These are phyloP conservation scores for Pao palembangensis DNA, from an alignment of 2,113 vertebrate genomes.

Conservation along the genomic window DNA sequence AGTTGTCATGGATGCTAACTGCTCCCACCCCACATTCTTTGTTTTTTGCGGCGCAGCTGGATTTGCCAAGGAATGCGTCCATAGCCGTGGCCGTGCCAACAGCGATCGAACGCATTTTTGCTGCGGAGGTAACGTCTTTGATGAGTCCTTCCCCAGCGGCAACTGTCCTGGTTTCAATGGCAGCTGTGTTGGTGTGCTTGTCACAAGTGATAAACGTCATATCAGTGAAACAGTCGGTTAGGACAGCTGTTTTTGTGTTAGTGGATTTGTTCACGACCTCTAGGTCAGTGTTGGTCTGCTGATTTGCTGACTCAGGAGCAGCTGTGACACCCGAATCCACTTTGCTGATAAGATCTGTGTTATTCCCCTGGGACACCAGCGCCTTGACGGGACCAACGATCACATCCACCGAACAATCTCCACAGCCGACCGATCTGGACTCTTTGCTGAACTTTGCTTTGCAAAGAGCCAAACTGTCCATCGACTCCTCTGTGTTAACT, in stretches of 20 bases:
- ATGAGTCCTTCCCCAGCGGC: slow-evolving; percentile 89
- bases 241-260: slow-evolving; percentile 65
- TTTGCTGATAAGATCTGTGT: slow-evolving; percentile 67
- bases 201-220: slow-evolving; percentile 72
- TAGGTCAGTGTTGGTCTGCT: slow-evolving; percentile 75
- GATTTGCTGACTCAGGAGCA: slow-evolving; percentile 66
- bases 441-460: slow-evolving; percentile 45
- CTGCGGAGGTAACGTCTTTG: slow-evolving; percentile 73
- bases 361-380: slow-evolving; percentile 63
- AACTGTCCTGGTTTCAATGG: slow-evolving; percentile 76
- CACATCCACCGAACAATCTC: slow-evolving; percentile 83
- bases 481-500: slow-evolving; percentile 79
- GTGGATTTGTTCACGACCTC: slow-evolving; percentile 74
- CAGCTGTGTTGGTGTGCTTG: slow-evolving; percentile 82
- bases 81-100: slow-evolving; percentile 81
- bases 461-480: slow-evolving; percentile 31
- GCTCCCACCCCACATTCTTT: slow-evolving; percentile 87
- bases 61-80: slow-evolving; percentile 60
- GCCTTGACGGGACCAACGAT: slow-evolving; percentile 66
- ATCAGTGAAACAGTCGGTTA: slow-evolving; percentile 78
- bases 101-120: slow-evolving; percentile 83
- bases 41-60: slow-evolving; percentile 76
- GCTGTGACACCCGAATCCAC: slow-evolving; percentile 79
- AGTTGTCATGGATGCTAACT: slow-evolving; percentile 84
- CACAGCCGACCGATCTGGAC: slow-evolving; percentile 80